Base-by-base conservation (phyloP, 2,113 vertebrate genomes). In the Cisticola juncidis region DNA sequence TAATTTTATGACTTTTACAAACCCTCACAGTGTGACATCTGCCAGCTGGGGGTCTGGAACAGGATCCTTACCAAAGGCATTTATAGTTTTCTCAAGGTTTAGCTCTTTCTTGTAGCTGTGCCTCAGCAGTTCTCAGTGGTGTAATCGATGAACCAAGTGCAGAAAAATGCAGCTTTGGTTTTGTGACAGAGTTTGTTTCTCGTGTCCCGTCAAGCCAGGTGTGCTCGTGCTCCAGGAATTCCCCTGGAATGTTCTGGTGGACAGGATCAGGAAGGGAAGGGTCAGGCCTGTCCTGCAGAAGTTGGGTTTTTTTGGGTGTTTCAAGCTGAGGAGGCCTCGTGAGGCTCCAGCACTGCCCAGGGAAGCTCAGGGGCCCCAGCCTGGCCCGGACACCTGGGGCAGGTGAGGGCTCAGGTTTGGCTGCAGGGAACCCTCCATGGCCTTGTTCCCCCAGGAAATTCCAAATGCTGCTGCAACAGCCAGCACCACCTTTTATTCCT, bases 231-330 rank as follows among this genome's bases (percentile, higher is more conserved):
- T 9, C 11, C 8, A 19, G 91, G 57, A 56, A 21, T 86, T 51
- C 38, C 25, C 1, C 4, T 53, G 77, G 50, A 22, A 60, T 0
- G 26, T 44, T 68, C 31, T 60, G 22, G 40, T 8, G 17, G 12
- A 1, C 35, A 29, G 66, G 8, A 35, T 11, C 0, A 0, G 61
- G 25, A 38, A 71, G 1, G 47, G 12, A n/a, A n/a, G n/a, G n/a
- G n/a, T n/a, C 38, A 38, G 38, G 38, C 38, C 38, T 38, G 38
- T 38, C 20, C 38, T 40, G 50, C 22, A 40, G 5, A 68, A 14
- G 8, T 25, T 33, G 38, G 14, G 11, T 6, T 3, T 58, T 64
- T 50, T 11, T 29, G 62, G 58, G 14, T 7, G 0, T 48, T 22
- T 50, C 33, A 5, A 7, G n/a, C 40, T 22, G 45, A 9, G 14